Evolutionary conservation across 2,113 vertebrate genomes (phyloP), one percentile per base, ranked within the genome.

Genomic region (Hypomesus transpacificus): DNA sequence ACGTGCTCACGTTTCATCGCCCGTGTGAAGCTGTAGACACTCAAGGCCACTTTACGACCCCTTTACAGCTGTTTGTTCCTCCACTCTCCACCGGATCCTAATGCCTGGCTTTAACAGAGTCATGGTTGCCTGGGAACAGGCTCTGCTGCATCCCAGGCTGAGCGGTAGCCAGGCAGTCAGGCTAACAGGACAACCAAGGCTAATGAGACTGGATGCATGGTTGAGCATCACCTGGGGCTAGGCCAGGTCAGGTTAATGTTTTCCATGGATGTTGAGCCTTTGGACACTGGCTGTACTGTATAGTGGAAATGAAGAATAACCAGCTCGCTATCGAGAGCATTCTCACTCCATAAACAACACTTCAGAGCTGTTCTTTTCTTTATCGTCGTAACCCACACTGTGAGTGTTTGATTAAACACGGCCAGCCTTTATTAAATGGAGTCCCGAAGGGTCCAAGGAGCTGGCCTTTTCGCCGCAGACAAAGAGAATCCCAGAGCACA

Each of bases 201-300:
- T 82, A 88, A 87, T 80, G 82, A 86, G 77, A 75, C 28, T 53
- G 73, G 71, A 78, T 72, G 76, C 77, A 81, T 80, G 80, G 75
- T 26, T 14, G 31, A 82, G 61, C 78, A 70, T 82, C 83, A 80
- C 75, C 78, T 63, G 68, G 54, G 75, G 69, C 75, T 77, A 78
- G 52, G 63, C 71, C n/a, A n/a, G 7, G 39, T 46, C 39, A 9
- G 82, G 75, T 79, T 83, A 86, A 86, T 86, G 75, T 82, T 76
- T 77, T 70, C 78, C 75, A 76, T 69, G 78, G 69, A 73, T 76
- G 60, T 46, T 2, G 14, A 18, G 74, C 59, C 66, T 84, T 71
- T 80, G 70, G 62, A 80, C 59, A 51, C 28, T 52, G 66, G 68
- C 56, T 21, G 69, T 34, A 9, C 39, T 21, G 69, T 34, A 3